These are phyloP conservation scores for Alviniconcha strummeri DNA, from an alignment of 2,888 invertebrate species.

Conservation along the genomic window DNA sequence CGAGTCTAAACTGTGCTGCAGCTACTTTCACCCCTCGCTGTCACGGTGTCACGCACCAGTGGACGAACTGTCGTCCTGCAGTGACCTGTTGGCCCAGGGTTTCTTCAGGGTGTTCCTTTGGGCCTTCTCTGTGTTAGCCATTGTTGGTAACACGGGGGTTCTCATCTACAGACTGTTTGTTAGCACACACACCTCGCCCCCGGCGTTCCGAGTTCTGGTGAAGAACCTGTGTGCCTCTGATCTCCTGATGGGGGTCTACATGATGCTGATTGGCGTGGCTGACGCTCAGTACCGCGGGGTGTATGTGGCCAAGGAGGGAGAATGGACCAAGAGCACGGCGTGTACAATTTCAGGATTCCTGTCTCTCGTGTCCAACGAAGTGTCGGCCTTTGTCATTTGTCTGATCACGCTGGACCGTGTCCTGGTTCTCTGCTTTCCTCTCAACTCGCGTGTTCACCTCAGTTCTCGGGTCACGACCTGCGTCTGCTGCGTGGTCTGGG, in stretches of 20 bases:
- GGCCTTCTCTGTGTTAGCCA: slow-evolving; percentile 24
- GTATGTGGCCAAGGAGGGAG: slow-evolving; percentile 50
- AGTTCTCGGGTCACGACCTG: background rate
- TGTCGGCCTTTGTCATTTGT: slow-evolving; percentile 79
- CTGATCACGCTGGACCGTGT: slow-evolving; percentile 80
- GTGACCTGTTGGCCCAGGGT: slow-evolving; percentile 15
- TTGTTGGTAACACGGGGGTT: slow-evolving; percentile 25
- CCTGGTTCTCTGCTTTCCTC: slow-evolving; percentile 79
- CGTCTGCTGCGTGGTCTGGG: background rate
- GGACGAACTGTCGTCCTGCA: slow-evolving; percentile 35
- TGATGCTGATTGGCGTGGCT: slow-evolving; percentile 48
- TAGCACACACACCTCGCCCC: background rate
- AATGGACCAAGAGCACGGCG: slow-evolving; percentile 49
- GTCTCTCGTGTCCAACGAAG: slow-evolving; percentile 76
- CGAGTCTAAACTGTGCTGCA: slow-evolving; percentile 31
- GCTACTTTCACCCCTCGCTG: background rate
- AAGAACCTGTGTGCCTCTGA: slow-evolving; percentile 37
- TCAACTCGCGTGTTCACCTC: slow-evolving; percentile 64
- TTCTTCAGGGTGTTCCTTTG: slow-evolving; percentile 32
- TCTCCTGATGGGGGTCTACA: slow-evolving; percentile 52
- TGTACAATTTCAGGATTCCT: slow-evolving; percentile 53
- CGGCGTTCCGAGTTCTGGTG: too few relatives aligned
- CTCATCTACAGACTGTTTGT: slow-evolving; percentile 27
- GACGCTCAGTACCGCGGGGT: slow-evolving; percentile 49
- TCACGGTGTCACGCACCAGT: slow-evolving; percentile 26